phyloP scores from a whole-genome alignment of 2,888 invertebrate genomes.

The Panzeria rudis region DNA sequence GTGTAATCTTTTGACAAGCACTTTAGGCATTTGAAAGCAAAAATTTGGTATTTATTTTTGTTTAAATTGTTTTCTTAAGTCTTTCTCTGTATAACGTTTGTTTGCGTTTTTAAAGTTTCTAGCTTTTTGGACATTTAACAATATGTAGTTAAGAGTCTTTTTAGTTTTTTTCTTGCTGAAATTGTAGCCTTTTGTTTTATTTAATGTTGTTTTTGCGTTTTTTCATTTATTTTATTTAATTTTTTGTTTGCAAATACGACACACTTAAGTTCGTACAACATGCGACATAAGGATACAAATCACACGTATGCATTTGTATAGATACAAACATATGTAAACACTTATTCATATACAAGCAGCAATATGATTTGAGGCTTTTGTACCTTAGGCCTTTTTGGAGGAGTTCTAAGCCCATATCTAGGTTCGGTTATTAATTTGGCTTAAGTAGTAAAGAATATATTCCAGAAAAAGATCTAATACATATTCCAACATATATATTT shows the following conservation, averaged over 20 bases:
- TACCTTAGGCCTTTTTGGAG: not conserved
- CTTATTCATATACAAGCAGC: not conserved
- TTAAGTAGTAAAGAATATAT: no score
- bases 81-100: not conserved
- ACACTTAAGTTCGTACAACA: conserved; percentile 63
- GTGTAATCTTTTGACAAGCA: not conserved
- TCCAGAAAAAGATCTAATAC: no score
- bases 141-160: conserved; percentile 49
- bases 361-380: not conserved
- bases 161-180: not conserved
- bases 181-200: conserved; percentile 32
- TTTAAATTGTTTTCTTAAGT: not conserved
- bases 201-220: conserved; percentile 59
- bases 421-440: no score
- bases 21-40: conserved; percentile 16
- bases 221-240: conserved; percentile 55
- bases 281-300: conserved; percentile 63
- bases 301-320: conserved; percentile 3
- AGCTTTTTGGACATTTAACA: conserved; percentile 62
- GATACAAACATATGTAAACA: not conserved
- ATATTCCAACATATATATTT: no score
- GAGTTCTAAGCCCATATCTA: no score
- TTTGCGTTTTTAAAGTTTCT: conserved; percentile 44
- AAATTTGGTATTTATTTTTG: not conserved
- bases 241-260: conserved; percentile 63